A percentile compares a stretch with the other conserved stretches of the same genome.
These are phyloP conservation scores for Selenia dentaria DNA, from an alignment of 2,888 invertebrate genomes.

Conservation along the genomic window DNA sequence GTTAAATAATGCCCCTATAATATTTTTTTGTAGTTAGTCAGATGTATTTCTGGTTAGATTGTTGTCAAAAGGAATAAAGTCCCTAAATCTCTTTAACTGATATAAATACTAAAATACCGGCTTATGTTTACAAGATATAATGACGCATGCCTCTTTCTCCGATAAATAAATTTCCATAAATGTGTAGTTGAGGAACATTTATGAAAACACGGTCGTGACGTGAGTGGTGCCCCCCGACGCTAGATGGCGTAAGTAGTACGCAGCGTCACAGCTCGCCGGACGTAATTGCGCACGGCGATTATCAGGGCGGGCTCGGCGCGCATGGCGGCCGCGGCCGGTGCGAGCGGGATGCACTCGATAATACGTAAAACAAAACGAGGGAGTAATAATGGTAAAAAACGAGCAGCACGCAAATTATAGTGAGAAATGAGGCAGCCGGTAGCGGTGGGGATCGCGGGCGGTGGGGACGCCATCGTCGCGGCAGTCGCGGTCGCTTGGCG, in stretches of 20 bases:
- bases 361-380: constrained; percentile 85
- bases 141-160: no score
- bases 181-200: no score
- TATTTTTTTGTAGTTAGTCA: no score
- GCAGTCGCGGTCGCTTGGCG: constrained; percentile 76
- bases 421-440: constrained; percentile 85
- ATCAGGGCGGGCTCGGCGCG: constrained; percentile 81
- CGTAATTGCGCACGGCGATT: constrained; percentile 82
- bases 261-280: constrained; percentile 47
- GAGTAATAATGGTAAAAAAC: constrained; percentile 85
- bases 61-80: no score
- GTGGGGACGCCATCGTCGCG: constrained; percentile 65
- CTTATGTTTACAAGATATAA: no score
- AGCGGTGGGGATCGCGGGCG: constrained; percentile 79
- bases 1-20: no score
- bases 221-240: constrained; percentile 57
- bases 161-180: no score
- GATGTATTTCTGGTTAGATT: no score
- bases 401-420: constrained; percentile 84
- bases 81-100: no score
- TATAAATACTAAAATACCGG: no score
- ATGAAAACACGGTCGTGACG: no score
- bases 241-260: constrained; percentile 66
- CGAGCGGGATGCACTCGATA: constrained; percentile 85
- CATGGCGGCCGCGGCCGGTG: constrained; percentile 77